phyloP scores from a whole-genome alignment of 2,888 invertebrate genomes.

The Drosophila hawaiiensis region DNA sequence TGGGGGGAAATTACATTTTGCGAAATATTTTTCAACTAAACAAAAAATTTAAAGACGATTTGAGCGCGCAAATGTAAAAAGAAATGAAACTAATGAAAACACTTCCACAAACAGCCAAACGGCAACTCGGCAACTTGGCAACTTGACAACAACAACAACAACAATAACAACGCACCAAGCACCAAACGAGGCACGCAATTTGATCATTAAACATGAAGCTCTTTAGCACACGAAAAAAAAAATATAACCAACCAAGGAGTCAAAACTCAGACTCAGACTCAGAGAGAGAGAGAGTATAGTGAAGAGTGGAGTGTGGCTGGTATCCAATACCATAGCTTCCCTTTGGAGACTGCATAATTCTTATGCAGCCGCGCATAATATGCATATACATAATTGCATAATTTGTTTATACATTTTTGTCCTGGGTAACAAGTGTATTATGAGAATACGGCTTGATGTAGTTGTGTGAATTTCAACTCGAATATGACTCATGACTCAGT shows the following conservation, averaged over 20 bases:
- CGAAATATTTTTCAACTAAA: slow-evolving; percentile 50
- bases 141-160: slow-evolving; percentile 22
- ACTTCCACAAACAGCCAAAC: slow-evolving; percentile 57
- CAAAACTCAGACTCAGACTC: neutral
- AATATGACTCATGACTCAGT: slow-evolving; percentile 24
- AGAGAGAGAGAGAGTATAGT: slow-evolving; percentile 7
- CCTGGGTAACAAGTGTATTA: slow-evolving; percentile 24
- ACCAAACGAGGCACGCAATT: slow-evolving; percentile 78
- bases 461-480: neutral
- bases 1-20: slow-evolving; percentile 51
- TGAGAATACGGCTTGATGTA: neutral
- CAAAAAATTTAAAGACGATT: slow-evolving; percentile 71
- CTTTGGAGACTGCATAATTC: slow-evolving; percentile 34
- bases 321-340: slow-evolving; percentile 28
- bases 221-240: slow-evolving; percentile 77
- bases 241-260: slow-evolving; percentile 19
- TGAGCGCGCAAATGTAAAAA: slow-evolving; percentile 74
- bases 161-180: slow-evolving; percentile 65
- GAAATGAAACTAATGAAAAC: slow-evolving; percentile 79
- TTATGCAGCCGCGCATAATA: slow-evolving; percentile 45
- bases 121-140: slow-evolving; percentile 6
- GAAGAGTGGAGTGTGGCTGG: slow-evolving; percentile 10
- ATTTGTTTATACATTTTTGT: slow-evolving; percentile 68
- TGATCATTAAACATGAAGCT: slow-evolving; percentile 80
- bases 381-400: slow-evolving; percentile 55